Base-by-base conservation (phyloP, 2,113 vertebrate species). In the Anolis carolinensis region DNA sequence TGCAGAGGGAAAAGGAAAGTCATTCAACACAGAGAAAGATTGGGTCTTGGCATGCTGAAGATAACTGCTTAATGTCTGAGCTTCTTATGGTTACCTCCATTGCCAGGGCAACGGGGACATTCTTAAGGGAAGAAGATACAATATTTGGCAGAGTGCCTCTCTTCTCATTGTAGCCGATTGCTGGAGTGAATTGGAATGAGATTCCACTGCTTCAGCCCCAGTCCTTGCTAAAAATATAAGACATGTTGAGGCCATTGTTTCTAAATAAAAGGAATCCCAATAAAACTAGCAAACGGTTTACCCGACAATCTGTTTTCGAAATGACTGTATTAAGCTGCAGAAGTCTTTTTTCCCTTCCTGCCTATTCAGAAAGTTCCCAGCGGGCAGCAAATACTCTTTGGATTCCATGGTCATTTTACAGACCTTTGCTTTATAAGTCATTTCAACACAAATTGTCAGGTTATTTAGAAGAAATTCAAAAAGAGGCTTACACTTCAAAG, bases 401-500 rank as follows among this genome's bases (percentile, higher is more conserved):
- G 90, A 92, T 94, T 94, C 90, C 81, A 48, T 89, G 62, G 7
- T 92, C 91, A 94, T 93, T 89, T 92, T 84, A 71, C 36, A 93
- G 90, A 93, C 71, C 92, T 95, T 94, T 95, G 87, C 84, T 84
- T 92, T 79, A 71, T 90, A 94, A 95, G 87, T 83, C 68, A 76
- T 92, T 94, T 94, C 94, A 55, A 87, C 52, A 87, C 7, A 87
- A 93, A 86, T 87, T 72, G 62, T 91, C 89, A 91, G 88, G 84
- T 44, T 83, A 75, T 94, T 93, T 95, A 94, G 92, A 94, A 91
- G 90, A 87, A 93, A 95, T 93, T 95, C 86, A 94, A 92, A 94
- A 95, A 95, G 84, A 94, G 63, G 94, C 84, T 96, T 96, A 96
- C 16, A 93, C 89, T 92, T 96, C 95, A 96, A 95, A 95, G 89